Base-by-base conservation (phyloP, 1,140 invertebrate species). In the Drosophila pallidifrons region DNA sequence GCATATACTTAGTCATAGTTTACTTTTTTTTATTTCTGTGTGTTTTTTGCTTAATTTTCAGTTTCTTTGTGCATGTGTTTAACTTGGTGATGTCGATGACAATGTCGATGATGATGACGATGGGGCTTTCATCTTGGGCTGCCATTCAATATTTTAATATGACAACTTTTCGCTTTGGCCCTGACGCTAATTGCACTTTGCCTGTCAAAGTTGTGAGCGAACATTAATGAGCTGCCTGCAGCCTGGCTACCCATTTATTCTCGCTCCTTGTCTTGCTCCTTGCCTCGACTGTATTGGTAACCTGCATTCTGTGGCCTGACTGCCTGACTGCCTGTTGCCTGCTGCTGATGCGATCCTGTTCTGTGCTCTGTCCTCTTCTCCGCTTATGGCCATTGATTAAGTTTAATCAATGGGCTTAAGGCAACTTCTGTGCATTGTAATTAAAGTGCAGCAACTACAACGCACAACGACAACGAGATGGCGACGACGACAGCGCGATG, bases 121-220 rank as follows among this genome's bases (percentile, higher is more conserved):
- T 45, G 55, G 43, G 55, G 43, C 63, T 64, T 70, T 58, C 55
- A 55, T 70, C 43, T 65, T 46, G 51, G 51, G 58, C 66, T 71
- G 85, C 77, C 75, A 88, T 89, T 85, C 85, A 89, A 88, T 89
- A 89, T 89, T 89, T 79, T 88, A 88, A 89, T 89, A 76, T 78
- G 83, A 85, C 85, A 89, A 80, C 51, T 78, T 81, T 75, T 72
- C 58, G 70, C 54, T 68, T 75, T 71, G 68, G 67, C 20, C 54
- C 72, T 79, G 72, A 73, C 75, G 85, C 83, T 89, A 88, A 88
- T 88, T 88, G 83, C 83, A 89, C 81, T 81, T 89, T 81, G 73
- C 70, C 67, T 79, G 75, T 79, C 85, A 88, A 89, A 88, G 77
- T 81, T 88, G 70, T 57, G 54, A 57, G 54, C 54, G 54, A 57